Base-by-base conservation (phyloP, 23 tunicate species). In the Diplosoma virens region DNA sequence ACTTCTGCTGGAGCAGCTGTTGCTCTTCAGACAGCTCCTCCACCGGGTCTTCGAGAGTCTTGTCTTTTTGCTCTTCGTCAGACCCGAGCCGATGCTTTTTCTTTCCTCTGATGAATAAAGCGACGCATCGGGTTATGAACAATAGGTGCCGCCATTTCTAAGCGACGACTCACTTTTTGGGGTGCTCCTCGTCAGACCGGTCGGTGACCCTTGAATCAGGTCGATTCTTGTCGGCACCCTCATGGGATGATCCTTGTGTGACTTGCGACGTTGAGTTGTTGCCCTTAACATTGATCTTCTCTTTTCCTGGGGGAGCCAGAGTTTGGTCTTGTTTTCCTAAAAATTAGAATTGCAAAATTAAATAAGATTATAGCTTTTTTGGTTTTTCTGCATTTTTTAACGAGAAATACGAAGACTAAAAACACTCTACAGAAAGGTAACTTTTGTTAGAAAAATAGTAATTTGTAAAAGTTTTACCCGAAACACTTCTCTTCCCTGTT, bases 121-220 rank as follows among this genome's bases (percentile, higher is more conserved):
- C 50, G 11, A 41, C 9, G 50, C 14, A 7, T 7, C 11, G 9
- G 14, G 50, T 41, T 41, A 41, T 41, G 14, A 41, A 41, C 50
- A 9, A 41, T 7, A 41, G 14, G 50, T 41, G 9, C 11, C 50
- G 14, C 14, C 14, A 41, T 41, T 41, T 41, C 50, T 41, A 7
- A 41, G 50, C 14, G 50, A 7, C 50, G 9, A 41, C 84, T 32
- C 46, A 90, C 97, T 84, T 90, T 66, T 83, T 90, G 25, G 47
- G 59, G 9, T 90, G 90, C 14, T 90, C 97, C 0, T 86, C 73
- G 9, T 90, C 97, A 0, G 97, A 56, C 28, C 84, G 54, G 34
- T 90, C 97, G 6, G 97, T 84, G 35, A 78, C 67, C 35, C 97
- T 66, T n/a, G 97, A 90, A 6, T 90, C 97, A 0, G 97, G 86